Conservation (phyloP, 1,140 invertebrate genomes). For the Harpegnathos saltator region DNA sequence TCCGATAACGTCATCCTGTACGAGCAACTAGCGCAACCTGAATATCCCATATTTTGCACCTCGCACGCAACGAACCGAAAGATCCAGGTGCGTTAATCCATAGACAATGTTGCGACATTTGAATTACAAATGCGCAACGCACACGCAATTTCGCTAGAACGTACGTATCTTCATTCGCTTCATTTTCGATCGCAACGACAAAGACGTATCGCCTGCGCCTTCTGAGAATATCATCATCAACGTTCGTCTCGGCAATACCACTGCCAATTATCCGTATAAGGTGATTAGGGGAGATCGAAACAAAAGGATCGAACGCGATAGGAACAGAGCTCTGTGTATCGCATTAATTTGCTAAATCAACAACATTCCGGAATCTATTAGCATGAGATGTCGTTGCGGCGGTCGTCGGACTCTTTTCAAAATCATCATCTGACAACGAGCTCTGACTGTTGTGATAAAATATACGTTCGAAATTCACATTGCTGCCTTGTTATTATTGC, state of each 20-base stretch:
- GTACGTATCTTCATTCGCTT: constrained; percentile 42
- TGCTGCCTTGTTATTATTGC: too few species aligned
- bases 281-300: background rate
- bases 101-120: constrained; percentile 42
- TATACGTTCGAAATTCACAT: too few species aligned
- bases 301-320: background rate
- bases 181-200: constrained; percentile 47
- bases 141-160: constrained; percentile 16
- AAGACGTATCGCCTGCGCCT: constrained; percentile 47
- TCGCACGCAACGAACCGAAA: constrained; percentile 9
- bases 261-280: constrained; percentile 6
- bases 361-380: background rate
- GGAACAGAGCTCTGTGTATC: background rate
- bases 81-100: constrained; percentile 25
- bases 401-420: too few species aligned
- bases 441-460: too few species aligned
- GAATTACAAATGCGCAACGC: constrained; percentile 49
- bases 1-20: constrained; percentile 15
- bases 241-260: constrained; percentile 16
- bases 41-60: constrained; percentile 21
- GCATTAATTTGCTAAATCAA: background rate
- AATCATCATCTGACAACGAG: too few species aligned
- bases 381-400: background rate
- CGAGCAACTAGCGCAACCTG: constrained; percentile 5
- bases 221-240: constrained; percentile 45